Percentiles rank a stretch among this genome's conserved stretches.
These are phyloP conservation scores for Tribolium freemani DNA, from an alignment of 2,888 invertebrate genomes.

Conservation along the genomic window DNA sequence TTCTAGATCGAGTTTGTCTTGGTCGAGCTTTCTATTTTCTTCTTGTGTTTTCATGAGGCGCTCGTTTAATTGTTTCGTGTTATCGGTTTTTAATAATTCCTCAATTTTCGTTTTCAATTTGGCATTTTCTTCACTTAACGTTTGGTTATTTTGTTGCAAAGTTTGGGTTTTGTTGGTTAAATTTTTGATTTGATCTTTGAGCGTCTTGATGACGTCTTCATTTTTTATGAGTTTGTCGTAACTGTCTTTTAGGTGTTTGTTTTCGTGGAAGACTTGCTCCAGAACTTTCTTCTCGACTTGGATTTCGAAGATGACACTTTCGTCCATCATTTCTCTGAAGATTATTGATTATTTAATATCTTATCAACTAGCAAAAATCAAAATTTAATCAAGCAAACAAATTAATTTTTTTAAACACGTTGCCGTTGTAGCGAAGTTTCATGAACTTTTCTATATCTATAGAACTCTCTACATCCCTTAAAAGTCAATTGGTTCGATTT, in stretches of 20 bases:
- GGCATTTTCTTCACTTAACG: constrained; percentile 5
- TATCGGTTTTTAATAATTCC: neutral
- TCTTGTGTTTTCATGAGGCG: neutral
- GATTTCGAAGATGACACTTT: constrained; percentile 40
- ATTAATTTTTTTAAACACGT: no score
- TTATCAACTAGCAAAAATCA: no score
- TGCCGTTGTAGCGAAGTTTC: no score
- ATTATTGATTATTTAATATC: no score
- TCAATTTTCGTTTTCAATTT: neutral
- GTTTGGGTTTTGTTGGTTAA: constrained; percentile 10
- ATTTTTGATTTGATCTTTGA: constrained; percentile 4
- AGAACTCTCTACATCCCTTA: no score
- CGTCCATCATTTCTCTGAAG: constrained; percentile 13
- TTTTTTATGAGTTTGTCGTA: constrained; percentile 23
- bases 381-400: no score
- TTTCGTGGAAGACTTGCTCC: constrained; percentile 34
- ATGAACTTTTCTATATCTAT: no score
- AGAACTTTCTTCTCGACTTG: constrained; percentile 39
- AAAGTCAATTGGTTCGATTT: no score
- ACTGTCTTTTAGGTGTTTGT: constrained; percentile 30
- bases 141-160: constrained; percentile 1
- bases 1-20: constrained; percentile 29
- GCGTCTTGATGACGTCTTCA: neutral
- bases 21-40: constrained; percentile 24
- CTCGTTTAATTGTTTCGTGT: neutral